These are phyloP conservation scores for Copidosoma floridanum DNA, from an alignment of 1,140 invertebrate species.

Conservation along the genomic window DNA sequence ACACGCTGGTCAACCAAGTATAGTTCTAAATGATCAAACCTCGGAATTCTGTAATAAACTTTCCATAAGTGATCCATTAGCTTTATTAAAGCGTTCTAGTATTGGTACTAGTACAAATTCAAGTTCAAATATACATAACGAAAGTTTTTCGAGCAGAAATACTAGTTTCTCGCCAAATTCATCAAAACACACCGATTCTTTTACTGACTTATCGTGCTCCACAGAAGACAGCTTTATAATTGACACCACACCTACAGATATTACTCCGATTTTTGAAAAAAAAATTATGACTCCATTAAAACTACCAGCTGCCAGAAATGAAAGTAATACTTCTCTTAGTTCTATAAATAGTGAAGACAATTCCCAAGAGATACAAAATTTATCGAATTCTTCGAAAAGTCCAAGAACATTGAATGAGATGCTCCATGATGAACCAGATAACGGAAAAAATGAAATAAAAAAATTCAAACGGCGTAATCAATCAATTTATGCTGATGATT, in stretches of 20 bases:
- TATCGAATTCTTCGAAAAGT: neutral
- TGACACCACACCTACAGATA: slow-evolving; percentile 11
- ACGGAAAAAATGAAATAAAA: slow-evolving; percentile 38
- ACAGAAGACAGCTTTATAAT: slow-evolving; percentile 13
- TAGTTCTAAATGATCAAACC: slow-evolving; percentile 79
- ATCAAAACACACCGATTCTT: slow-evolving; percentile 8
- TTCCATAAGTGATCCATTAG: slow-evolving; percentile 73
- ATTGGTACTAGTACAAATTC: slow-evolving; percentile 22
- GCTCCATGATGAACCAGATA: neutral
- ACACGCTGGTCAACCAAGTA: slow-evolving; percentile 43
- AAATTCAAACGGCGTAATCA: slow-evolving; percentile 51
- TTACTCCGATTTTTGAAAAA: slow-evolving; percentile 1
- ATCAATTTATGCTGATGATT: slow-evolving; percentile 41
- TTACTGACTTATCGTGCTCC: slow-evolving; percentile 22
- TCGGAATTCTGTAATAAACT: slow-evolving; percentile 77
- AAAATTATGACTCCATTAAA: slow-evolving; percentile 26
- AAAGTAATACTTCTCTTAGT: neutral
- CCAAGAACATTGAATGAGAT: slow-evolving; percentile 5
- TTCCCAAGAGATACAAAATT: slow-evolving; percentile 1
- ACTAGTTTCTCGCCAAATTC: no score
- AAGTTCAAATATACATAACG: slow-evolving; percentile 18
- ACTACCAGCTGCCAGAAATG: slow-evolving; percentile 28
- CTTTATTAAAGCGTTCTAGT: slow-evolving; percentile 49
- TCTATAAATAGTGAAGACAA: slow-evolving; percentile 6
- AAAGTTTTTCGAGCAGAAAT: slow-evolving; percentile 30